Evolutionary conservation across 2,888 invertebrate species (phyloP).

Genomic region (Ectemnius continuus): DNA sequence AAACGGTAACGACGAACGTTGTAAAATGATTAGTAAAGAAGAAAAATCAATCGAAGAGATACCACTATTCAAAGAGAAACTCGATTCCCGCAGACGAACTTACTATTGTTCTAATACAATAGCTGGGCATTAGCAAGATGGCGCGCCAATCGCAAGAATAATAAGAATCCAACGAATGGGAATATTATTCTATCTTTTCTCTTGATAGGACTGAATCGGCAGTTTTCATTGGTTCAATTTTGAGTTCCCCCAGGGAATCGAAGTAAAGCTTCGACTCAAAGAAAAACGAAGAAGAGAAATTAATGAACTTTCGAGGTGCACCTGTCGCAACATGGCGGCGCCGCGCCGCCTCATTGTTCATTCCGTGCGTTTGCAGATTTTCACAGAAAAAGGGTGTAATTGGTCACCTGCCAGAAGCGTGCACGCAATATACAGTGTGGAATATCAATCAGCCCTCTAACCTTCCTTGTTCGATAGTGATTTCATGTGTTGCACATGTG

Average conservation of each 20-base stretch:
- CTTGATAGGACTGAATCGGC: neutral
- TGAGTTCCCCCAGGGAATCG: no score
- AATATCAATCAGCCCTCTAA: constrained; percentile 52
- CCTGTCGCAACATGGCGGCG: neutral
- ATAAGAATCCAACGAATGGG: constrained; percentile 48
- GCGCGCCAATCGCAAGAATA: constrained; percentile 33
- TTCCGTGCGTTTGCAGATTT: neutral
- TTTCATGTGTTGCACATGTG: neutral
- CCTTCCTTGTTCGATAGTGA: constrained; percentile 22
- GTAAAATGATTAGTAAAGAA: no score
- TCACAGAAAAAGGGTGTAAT: constrained; percentile 9
- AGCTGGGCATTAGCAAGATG: constrained; percentile 59
- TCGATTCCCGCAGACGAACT: constrained; percentile 40
- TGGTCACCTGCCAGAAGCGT: constrained; percentile 48
- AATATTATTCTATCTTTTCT: constrained; percentile 14
- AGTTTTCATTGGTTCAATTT: no score
- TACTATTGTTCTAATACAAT: constrained; percentile 57
- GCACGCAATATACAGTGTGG: constrained; percentile 20
- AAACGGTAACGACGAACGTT: no score
- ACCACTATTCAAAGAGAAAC: constrained; percentile 14
- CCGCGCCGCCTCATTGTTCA: neutral
- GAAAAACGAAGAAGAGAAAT: no score
- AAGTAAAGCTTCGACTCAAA: no score
- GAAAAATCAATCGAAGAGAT: no score
- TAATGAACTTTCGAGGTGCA: no score